phyloP scores from a whole-genome alignment of 1,140 invertebrate species.

The Megathymus violae region DNA sequence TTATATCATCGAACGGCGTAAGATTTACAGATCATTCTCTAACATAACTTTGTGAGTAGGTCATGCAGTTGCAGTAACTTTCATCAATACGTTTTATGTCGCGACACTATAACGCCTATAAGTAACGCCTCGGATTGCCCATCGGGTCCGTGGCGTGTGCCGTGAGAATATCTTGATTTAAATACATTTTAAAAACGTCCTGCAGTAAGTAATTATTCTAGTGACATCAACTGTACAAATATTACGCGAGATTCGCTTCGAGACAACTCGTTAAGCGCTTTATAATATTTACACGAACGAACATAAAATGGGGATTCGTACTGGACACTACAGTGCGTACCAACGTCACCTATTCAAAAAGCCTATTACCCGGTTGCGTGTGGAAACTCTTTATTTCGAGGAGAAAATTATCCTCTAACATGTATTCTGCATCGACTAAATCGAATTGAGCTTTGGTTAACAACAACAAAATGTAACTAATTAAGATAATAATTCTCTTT shows the following conservation, averaged over 20 bases:
- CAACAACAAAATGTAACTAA: slow-evolving; percentile 34
- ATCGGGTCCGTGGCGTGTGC: neutral
- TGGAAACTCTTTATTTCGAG: neutral
- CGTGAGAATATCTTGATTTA: neutral
- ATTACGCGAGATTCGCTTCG: no score
- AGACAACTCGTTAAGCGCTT: no score
- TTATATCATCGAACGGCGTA: neutral
- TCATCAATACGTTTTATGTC: neutral
- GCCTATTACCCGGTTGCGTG: neutral
- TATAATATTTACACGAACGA: no score
- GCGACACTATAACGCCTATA: neutral
- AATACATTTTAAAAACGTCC: neutral
- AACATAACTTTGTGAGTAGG: slow-evolving; percentile 8
- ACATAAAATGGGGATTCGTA: no score
- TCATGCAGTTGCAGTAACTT: slow-evolving; percentile 6
- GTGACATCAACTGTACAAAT: no score
- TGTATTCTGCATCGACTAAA: slow-evolving; percentile 27
- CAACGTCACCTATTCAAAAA: slow-evolving; percentile 6
- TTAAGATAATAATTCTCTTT: slow-evolving; percentile 19
- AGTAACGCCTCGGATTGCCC: neutral
- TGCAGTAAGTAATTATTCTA: no score
- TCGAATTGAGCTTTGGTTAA: slow-evolving; percentile 65
- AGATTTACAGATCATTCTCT: slow-evolving; percentile 35
- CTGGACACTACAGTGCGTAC: no score
- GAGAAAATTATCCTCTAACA: slow-evolving; percentile 30